Evolutionary conservation across 2,113 vertebrate genomes (phyloP), one percentile per base, ranked within the genome.

Genomic region (Hippolais icterina): DNA sequence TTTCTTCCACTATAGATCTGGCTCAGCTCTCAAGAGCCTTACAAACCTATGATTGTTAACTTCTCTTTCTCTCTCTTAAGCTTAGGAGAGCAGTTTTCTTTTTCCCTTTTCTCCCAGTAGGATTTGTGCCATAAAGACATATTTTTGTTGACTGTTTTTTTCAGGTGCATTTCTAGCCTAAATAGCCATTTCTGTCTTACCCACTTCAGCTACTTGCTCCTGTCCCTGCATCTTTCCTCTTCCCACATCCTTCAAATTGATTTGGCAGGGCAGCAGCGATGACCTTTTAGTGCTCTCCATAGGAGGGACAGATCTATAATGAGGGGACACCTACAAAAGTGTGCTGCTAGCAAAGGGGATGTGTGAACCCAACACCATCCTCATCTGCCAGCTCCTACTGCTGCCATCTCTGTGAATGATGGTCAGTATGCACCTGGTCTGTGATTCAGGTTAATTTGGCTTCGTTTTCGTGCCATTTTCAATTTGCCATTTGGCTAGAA

Each of bases 361-460:
- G 0, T 8, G 5, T n/a, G 54, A 56, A 12, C 35, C 12, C 14
- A 1, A 4, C 15, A n/a, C 17, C 9, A 3, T 8, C 31, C 17
- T 66, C 37, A 53, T 42, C 42, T 75, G 28, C 35, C 3, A 4
- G 6, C 46, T 49, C 22, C 24, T 78, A 41, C 3, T 61, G 41
- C 68, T 74, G 10, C 74, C 11, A 8, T 54, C 25, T 47, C 74
- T 74, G 50, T 41, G 49, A n/a, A 6, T 61, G 31, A n/a, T 81
- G 70, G 13, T 60, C 41, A 49, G 4, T 23, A 14, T 12, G 20
- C 29, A 83, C 61, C 78, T 91, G 24, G 3, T 64, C 39, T 81
- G 21, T 15, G 33, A 27, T 47, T 41, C 46, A 47, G 39, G 41
- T 12, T 81, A 33, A 25, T 60, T 75, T 60, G 13, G 1, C 47